Percentiles rank a stretch among this genome's conserved stretches.
These are phyloP conservation scores for Eupithecia vulgata DNA, from an alignment of 2,888 invertebrate genomes.

Conservation along the genomic window DNA sequence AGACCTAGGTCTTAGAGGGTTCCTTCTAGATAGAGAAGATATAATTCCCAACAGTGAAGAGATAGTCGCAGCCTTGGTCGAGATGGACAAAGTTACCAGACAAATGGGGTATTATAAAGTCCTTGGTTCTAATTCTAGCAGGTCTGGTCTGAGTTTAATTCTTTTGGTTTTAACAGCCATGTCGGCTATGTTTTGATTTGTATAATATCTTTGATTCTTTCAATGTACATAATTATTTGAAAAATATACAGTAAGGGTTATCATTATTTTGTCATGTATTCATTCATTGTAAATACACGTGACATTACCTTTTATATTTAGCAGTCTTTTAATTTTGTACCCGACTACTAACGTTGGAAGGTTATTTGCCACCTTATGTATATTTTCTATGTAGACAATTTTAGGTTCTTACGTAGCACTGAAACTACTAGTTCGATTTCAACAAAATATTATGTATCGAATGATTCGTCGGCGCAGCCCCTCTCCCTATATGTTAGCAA, in stretches of 20 bases:
- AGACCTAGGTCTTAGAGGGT: conserved; percentile 83
- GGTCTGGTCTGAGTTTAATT: conserved; percentile 44
- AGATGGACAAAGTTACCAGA: conserved; percentile 71
- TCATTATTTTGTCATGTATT: too few species aligned
- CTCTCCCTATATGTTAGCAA: too few species aligned
- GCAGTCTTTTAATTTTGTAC: neutral
- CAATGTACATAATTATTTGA: neutral
- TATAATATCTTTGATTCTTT: neutral
- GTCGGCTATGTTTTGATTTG: conserved; percentile 39
- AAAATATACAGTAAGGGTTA: neutral
- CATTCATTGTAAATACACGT: too few species aligned
- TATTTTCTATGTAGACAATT: too few species aligned
- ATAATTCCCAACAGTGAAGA: conserved; percentile 85
- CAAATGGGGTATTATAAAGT: conserved; percentile 59
- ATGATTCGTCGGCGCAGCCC: too few species aligned
- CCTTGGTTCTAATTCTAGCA: conserved; percentile 41
- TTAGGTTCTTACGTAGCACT: too few species aligned
- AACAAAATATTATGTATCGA: too few species aligned
- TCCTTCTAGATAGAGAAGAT: conserved; percentile 80
- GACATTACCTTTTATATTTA: neutral
- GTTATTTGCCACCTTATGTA: too few species aligned
- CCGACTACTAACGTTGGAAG: too few species aligned
- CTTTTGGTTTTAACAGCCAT: conserved; percentile 38
- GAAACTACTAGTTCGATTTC: too few species aligned
- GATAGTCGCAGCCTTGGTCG: conserved; percentile 83